Evolutionary conservation across 2,113 vertebrate species (phyloP), one percentile per base, ranked within the genome.

Genomic region (Ptilonorhynchus violaceus): DNA sequence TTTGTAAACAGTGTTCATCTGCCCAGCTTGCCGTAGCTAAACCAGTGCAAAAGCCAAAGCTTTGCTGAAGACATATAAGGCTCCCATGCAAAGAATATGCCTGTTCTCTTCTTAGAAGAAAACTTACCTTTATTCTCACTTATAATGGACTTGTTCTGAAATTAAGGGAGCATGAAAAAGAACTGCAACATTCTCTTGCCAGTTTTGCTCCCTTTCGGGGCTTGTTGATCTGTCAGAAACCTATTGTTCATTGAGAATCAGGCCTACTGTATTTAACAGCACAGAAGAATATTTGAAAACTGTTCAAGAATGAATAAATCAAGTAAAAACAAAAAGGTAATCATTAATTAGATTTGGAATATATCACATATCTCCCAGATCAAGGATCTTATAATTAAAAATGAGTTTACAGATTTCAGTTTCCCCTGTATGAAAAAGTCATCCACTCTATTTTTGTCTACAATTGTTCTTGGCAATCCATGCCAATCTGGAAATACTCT

Each of bases 361-460:
- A 39, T 58, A 49, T 83, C 56, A 47, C 17, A 23, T 27, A 56
- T 49, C 24, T 74, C 58, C 20, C 37, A 89, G 25, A 82, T 67
- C 41, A 58, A 87, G 46, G 30, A 62, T 7, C 46, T 90, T 86
- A 33, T 47, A 77, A 93, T 89, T 88, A 82, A 83, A 93, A 89
- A 72, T 47, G 9, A 74, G 30, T 66, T 78, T 83, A 91, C 44
- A 62, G n/a, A 82, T 79, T 90, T 82, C 39, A 67, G 50, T 70
- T 96, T 95, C 87, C 56, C 37, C 35, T 64, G 10, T 83, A 69
- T 78, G 52, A 73, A 80, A 82, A 59, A 44, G 22, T 84, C 70
- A 70, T 60, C 44, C n/a, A 47, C 19, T 84, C 82, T 94, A 79
- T 92, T 95, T 93, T 94, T 95, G 41, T 82, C 73, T 91, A n/a